Base-by-base conservation (phyloP, 2,888 invertebrate species). In the Cantharis lateralis region DNA sequence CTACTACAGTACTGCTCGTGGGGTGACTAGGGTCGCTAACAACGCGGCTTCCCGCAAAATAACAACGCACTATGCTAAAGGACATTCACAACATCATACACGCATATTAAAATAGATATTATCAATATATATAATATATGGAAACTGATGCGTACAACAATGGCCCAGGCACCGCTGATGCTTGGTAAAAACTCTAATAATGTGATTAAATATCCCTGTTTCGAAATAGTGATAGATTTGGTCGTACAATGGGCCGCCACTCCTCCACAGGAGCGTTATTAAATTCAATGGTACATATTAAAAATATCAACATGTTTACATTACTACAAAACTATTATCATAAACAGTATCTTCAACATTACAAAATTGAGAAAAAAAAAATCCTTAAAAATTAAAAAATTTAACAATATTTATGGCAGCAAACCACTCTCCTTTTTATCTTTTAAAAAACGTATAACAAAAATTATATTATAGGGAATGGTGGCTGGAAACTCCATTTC, bases 21-120 rank as follows among this genome's bases (percentile, higher is more conserved):
- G 64, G 87, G 86, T 88, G 88, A 88, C 88, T 88, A 88, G 88
- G 87, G 88, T 88, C 87, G 87, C 87, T 88, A 88, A 88, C 88
- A 88, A 88, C 88, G 87, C 87, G 88, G 87, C 85, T 85, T 85
- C 85, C 87, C 87, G 87, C 87, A 86, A 83, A 87, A 88, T 87
- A 88, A 87, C 87, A 88, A 88, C 86, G 87, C 86, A 86, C 87
- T 87, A 87, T 86, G 83, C 80, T 83, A 84, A 66, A 83, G 85
- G 87, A 88, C 87, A 87, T 87, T 86, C 87, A 88, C 87, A 88
- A 87, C 87, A 88, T 86, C 87, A 85, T 87, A 87, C 87, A 88
- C 87, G 86, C 87, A 87, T 88, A 88, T 87, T 88, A 88, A 88
- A 88, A 88, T 88, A 88, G 87, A 88, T 81, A 82, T 86, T 83